Conservation (phyloP, 2,888 invertebrate species). For the Cataglyphis rosenhaueri region DNA sequence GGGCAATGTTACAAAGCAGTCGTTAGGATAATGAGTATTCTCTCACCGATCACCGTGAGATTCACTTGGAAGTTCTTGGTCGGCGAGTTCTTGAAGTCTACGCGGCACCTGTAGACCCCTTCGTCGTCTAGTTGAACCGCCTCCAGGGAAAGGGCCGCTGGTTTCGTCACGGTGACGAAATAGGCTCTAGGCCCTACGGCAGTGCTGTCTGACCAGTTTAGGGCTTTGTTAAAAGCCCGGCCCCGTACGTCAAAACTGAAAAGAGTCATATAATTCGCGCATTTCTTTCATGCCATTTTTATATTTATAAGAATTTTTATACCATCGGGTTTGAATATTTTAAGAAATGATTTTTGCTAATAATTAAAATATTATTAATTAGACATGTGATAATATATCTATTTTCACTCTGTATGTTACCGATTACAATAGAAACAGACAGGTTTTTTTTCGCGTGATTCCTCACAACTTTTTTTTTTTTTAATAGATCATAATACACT, state of each 20-base stretch:
- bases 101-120: constrained; percentile 86
- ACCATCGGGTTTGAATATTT: not conserved
- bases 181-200: constrained; percentile 86
- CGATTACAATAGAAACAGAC: not conserved
- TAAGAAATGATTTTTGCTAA: not conserved
- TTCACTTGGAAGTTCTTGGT: constrained; percentile 87
- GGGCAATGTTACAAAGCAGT: not conserved
- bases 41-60: constrained; percentile 87
- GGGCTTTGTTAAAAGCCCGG: constrained; percentile 85
- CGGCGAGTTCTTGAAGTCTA: constrained; percentile 87
- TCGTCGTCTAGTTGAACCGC: constrained; percentile 85
- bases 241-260: constrained; percentile 86
- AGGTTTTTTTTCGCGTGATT: not conserved
- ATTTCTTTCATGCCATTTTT: not conserved
- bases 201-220: constrained; percentile 86
- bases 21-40: constrained; percentile 44
- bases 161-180: constrained; percentile 86
- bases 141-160: constrained; percentile 86
- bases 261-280: not conserved
- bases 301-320: not conserved
- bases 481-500: not conserved
- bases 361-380: not conserved
- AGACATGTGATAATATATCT: not conserved
- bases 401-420: not conserved
- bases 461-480: not conserved